Conservation (phyloP, 1,140 invertebrate genomes). For the Cyrtorhinus lividipennis region DNA sequence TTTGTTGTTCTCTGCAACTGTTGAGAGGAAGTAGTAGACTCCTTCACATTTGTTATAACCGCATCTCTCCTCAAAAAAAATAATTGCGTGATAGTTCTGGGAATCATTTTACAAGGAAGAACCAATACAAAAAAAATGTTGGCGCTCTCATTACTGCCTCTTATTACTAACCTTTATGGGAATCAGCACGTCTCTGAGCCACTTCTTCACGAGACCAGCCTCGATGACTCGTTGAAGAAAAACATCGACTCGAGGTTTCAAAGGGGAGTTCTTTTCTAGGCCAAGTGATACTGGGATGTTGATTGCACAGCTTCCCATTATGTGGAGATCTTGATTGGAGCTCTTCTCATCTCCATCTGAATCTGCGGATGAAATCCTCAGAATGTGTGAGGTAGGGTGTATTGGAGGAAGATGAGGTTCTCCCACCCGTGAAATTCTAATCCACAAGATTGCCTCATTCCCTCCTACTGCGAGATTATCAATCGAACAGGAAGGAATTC, state of each 20-base stretch:
- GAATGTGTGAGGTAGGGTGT: no score
- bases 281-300: conserved; percentile 65
- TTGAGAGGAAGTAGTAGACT: no score
- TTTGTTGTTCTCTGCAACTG: no score
- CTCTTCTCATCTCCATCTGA: not conserved
- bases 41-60: no score
- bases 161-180: conserved; percentile 30
- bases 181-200: conserved; percentile 56
- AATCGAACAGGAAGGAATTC: no score
- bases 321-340: conserved; percentile 38
- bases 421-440: no score
- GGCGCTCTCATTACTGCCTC: not conserved
- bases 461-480: no score
- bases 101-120: no score
- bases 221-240: conserved; percentile 50
- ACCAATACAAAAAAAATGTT: not conserved
- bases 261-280: conserved; percentile 62
- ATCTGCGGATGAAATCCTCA: not conserved
- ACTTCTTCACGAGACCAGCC: conserved; percentile 59
- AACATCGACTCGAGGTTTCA: conserved; percentile 51
- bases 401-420: no score
- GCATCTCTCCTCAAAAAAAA: no score
- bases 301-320: conserved; percentile 64
- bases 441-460: no score
- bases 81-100: no score